Evolutionary conservation across 2,113 vertebrate genomes (phyloP).

Genomic region (Xyliphius kryptos): DNA sequence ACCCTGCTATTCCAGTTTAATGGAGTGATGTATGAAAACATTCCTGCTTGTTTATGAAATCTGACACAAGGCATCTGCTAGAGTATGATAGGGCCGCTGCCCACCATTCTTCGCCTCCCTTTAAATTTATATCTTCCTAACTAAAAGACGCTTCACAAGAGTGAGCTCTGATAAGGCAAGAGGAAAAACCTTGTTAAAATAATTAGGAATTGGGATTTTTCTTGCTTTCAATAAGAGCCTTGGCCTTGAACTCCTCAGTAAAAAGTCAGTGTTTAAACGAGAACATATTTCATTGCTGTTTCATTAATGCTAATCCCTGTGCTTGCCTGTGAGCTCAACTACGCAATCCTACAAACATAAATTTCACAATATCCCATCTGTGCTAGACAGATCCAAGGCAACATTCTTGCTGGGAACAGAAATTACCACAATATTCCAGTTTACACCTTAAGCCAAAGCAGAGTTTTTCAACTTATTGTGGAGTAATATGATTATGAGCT

Average conservation of each 20-base stretch:
- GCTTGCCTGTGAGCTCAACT: too few species aligned
- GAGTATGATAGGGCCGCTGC: slow-evolving; percentile 41
- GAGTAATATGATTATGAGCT: slow-evolving; percentile 27
- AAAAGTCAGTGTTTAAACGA: slow-evolving; percentile 23
- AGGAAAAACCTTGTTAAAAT: slow-evolving; percentile 44
- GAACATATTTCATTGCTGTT: too few species aligned
- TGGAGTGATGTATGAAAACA: slow-evolving; percentile 60
- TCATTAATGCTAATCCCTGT: too few species aligned
- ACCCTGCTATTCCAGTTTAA: slow-evolving; percentile 40
- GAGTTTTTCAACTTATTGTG: too few species aligned
- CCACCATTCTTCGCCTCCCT: slow-evolving; percentile 28
- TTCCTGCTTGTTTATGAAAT: slow-evolving; percentile 62
- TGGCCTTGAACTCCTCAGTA: slow-evolving; percentile 37
- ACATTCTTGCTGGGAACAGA: too few species aligned
- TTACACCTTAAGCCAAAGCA: slow-evolving; percentile 7
- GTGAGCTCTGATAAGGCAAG: slow-evolving; percentile 35
- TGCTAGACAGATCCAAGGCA: too few species aligned
- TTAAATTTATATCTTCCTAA: slow-evolving; percentile 27
- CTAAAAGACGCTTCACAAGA: slow-evolving; percentile 29
- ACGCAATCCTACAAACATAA: too few species aligned
- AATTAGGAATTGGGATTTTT: slow-evolving; percentile 39
- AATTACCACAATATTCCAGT: slow-evolving; percentile 2
- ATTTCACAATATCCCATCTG: too few species aligned
- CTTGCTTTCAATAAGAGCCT: slow-evolving; percentile 35
- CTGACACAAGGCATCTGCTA: slow-evolving; percentile 60